Conservation (phyloP, 2,888 invertebrate species). For the Gibbula magus region DNA sequence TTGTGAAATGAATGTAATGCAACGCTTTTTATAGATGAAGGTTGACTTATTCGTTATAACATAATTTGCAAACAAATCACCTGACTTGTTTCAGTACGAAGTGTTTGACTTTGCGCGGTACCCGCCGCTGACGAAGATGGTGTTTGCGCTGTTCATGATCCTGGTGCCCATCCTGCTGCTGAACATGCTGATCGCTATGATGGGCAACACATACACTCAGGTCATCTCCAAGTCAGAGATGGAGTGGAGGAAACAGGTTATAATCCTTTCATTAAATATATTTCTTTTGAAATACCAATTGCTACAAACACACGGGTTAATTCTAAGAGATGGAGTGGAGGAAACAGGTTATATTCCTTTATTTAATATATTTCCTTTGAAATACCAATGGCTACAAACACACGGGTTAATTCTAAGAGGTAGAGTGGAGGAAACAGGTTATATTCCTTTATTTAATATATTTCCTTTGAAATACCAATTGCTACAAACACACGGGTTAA, state of each 20-base stretch:
- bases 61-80: not conserved
- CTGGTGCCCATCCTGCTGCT: slow-evolving; percentile 95
- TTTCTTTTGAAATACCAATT: too few relatives aligned
- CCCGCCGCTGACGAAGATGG: slow-evolving; percentile 92
- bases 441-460: too few relatives aligned
- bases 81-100: slow-evolving; percentile 84
- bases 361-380: too few relatives aligned
- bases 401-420: too few relatives aligned
- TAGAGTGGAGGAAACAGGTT: slow-evolving; percentile 91
- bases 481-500: too few relatives aligned
- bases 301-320: too few relatives aligned
- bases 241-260: slow-evolving; percentile 87
- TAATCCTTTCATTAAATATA: too few relatives aligned
- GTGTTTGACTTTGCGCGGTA: slow-evolving; percentile 93
- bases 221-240: slow-evolving; percentile 99
- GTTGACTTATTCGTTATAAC: too few relatives aligned
- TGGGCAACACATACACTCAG: slow-evolving; percentile 99
- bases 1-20: too few relatives aligned
- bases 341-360: slow-evolving; percentile 69
- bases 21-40: too few relatives aligned
- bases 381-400: too few relatives aligned
- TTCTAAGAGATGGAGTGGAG: slow-evolving; percentile 99
- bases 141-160: slow-evolving; percentile 98
- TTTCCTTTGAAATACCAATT: too few relatives aligned
- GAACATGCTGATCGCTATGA: slow-evolving; percentile 99